Evolutionary conservation across 2,113 vertebrate genomes (phyloP).

Genomic region (Ageneiosus marmoratus): DNA sequence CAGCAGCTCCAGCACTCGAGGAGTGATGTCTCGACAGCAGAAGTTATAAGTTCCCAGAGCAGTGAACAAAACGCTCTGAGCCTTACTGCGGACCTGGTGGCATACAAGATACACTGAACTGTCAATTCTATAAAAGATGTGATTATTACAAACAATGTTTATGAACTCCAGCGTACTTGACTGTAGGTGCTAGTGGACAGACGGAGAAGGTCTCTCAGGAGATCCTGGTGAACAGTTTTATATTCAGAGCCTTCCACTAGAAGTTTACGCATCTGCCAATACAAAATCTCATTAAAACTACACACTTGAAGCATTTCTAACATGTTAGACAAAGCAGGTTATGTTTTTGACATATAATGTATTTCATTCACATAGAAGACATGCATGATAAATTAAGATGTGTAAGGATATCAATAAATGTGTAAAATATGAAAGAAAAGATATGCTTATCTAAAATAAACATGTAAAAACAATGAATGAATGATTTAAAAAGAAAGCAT

Average conservation of each 20-base stretch:
- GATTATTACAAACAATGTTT: background rate
- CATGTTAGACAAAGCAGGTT: background rate
- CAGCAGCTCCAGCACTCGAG: constrained; percentile 86
- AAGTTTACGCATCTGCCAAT: constrained; percentile 84
- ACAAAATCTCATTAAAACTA: background rate
- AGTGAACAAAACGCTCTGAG: constrained; percentile 88
- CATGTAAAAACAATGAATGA: background rate
- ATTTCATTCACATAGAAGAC: background rate
- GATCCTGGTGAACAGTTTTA: constrained; percentile 87
- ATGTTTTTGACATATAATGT: background rate
- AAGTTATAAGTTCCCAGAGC: constrained; percentile 93
- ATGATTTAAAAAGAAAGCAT: background rate
- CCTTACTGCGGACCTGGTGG: constrained; percentile 88
- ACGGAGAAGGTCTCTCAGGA: constrained; percentile 89
- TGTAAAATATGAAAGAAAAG: background rate
- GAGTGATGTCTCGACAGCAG: constrained; percentile 92
- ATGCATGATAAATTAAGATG: background rate
- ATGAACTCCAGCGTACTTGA: constrained; percentile 73
- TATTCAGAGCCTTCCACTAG: constrained; percentile 93
- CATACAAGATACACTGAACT: background rate
- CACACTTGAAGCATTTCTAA: background rate
- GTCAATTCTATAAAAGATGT: background rate
- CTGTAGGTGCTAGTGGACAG: constrained; percentile 96
- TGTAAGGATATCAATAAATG: background rate
- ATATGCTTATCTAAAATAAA: background rate